Percentiles rank a stretch among this genome's conserved stretches.
Evolutionary conservation across 2,888 invertebrate species (phyloP).

Genomic region (Leptopilina myrica): DNA sequence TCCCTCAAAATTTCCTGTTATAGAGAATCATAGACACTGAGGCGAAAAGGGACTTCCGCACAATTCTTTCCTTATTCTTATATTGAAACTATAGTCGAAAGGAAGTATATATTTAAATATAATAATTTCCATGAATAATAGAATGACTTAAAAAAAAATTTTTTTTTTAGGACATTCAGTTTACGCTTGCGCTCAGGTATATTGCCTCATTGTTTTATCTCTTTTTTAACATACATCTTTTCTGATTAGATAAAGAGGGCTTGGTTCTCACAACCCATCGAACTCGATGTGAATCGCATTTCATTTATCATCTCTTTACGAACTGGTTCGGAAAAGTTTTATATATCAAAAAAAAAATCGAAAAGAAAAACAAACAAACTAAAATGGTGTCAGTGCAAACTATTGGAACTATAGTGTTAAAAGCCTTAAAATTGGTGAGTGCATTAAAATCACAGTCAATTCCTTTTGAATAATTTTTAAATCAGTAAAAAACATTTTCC

Average conservation of each 20-base stretch:
- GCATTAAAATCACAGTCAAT: neutral
- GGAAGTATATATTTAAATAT: neutral
- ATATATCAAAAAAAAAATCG: slow-evolving; percentile 13
- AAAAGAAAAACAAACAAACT: too few species aligned
- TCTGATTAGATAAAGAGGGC: slow-evolving; percentile 75
- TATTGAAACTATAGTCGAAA: neutral
- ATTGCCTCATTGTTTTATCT: slow-evolving; percentile 59
- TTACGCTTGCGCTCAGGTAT: slow-evolving; percentile 36
- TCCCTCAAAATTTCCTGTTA: too few species aligned
- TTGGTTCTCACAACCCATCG: slow-evolving; percentile 64
- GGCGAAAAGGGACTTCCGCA: too few species aligned
- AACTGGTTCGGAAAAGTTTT: slow-evolving; percentile 44
- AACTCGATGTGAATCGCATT: slow-evolving; percentile 53
- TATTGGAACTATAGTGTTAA: slow-evolving; percentile 88
- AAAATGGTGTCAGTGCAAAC: slow-evolving; percentile 90
- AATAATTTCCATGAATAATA: neutral
- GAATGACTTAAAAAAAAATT: neutral
- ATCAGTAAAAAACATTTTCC: too few species aligned
- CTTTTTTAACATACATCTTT: slow-evolving; percentile 62
- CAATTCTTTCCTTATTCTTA: too few species aligned
- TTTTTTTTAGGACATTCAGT: slow-evolving; percentile 1
- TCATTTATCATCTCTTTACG: slow-evolving; percentile 49
- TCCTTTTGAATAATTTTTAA: too few species aligned
- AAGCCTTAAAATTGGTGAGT: slow-evolving; percentile 89
- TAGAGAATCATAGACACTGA: too few species aligned